phyloP scores from a whole-genome alignment of 2,797 vertebrate genomes.

The Myripristis murdjan region DNA sequence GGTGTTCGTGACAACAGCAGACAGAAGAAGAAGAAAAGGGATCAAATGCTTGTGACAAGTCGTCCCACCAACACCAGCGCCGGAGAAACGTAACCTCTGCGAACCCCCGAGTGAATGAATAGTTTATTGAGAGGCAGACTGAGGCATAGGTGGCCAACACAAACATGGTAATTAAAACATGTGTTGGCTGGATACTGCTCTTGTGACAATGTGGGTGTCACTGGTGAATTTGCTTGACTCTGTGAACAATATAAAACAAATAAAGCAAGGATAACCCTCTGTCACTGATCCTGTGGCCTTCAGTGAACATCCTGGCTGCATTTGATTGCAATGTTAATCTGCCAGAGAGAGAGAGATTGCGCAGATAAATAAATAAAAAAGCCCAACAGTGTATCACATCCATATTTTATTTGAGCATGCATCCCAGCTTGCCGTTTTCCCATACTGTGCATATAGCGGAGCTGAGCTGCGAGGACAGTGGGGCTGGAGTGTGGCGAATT shows the following conservation, averaged over 20 bases:
- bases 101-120: conserved; percentile 21
- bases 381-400: neutral
- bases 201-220: neutral
- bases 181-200: neutral
- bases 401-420: conserved; percentile 19
- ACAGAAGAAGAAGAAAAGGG: neutral
- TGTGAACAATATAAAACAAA: neutral
- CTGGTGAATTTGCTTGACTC: neutral
- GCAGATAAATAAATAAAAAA: too few species aligned
- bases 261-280: neutral
- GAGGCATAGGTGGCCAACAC: neutral
- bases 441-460: neutral
- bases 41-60: conserved; percentile 67
- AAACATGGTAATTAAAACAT: neutral
- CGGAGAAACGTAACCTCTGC: conserved; percentile 25
- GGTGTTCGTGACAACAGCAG: conserved; percentile 39
- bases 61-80: conserved; percentile 47
- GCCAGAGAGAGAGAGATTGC: neutral
- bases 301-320: neutral
- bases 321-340: neutral
- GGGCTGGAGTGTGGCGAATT: conserved; percentile 5
- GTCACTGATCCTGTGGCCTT: neutral
- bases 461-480: neutral
- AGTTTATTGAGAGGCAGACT: conserved; percentile 14
- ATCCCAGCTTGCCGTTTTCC: neutral